phyloP scores from a whole-genome alignment of 1,140 invertebrate species.

The Drosophila murphyi region DNA sequence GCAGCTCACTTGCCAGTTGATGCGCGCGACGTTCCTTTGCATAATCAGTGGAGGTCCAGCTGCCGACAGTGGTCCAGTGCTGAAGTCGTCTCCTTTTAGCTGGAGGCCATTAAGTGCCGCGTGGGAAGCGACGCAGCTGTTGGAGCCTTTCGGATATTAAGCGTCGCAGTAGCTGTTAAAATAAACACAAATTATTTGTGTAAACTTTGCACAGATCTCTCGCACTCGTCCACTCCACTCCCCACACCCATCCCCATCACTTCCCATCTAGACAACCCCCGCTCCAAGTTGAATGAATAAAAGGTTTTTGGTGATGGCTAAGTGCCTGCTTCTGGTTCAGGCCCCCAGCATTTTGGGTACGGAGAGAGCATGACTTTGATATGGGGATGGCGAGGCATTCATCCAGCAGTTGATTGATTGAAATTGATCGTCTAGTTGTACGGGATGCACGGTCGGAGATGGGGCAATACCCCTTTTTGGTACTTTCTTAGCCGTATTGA shows the following conservation, averaged over 20 bases:
- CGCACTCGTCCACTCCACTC: slow-evolving; percentile 4
- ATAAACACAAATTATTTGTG: slow-evolving; percentile 83
- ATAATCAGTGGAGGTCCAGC: slow-evolving; percentile 63
- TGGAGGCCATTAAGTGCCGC: slow-evolving; percentile 65
- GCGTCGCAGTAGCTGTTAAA: slow-evolving; percentile 70
- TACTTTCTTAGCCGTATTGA: slow-evolving; percentile 13
- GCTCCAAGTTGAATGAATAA: slow-evolving; percentile 24
- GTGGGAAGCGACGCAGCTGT: slow-evolving; percentile 66
- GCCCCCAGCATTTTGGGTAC: neutral
- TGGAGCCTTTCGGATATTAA: slow-evolving; percentile 34
- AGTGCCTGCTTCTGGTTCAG: slow-evolving; percentile 42
- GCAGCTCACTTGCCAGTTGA: slow-evolving; percentile 47
- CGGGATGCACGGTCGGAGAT: neutral
- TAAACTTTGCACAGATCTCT: slow-evolving; percentile 71
- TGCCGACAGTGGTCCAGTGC: slow-evolving; percentile 22
- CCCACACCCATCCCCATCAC: neutral
- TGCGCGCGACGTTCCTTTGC: slow-evolving; percentile 70
- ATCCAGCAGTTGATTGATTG: slow-evolving; percentile 70
- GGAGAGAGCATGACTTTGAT: slow-evolving; percentile 50
- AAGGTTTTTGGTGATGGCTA: slow-evolving; percentile 55
- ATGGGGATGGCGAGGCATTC: slow-evolving; percentile 32
- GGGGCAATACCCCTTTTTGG: slow-evolving; percentile 51
- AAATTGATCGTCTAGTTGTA: slow-evolving; percentile 66
- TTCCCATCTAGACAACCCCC: neutral
- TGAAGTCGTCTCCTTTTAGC: slow-evolving; percentile 7